phyloP scores from a whole-genome alignment of 2,797 vertebrate genomes.

The Linurgus olivaceus region DNA sequence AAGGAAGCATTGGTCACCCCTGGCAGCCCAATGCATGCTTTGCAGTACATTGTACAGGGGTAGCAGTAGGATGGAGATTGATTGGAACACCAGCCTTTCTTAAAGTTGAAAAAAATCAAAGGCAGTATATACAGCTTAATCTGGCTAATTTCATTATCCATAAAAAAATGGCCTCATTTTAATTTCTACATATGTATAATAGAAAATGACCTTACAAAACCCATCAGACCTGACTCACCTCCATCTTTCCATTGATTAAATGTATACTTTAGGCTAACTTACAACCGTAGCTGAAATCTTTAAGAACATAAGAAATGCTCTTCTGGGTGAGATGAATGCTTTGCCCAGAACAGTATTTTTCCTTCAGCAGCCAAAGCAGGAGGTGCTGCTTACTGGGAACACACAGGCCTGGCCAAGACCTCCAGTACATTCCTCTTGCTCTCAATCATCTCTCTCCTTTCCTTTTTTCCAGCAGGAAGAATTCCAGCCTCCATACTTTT shows the following conservation, averaged over 20 bases:
- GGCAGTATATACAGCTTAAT: background rate
- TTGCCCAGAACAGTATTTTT: background rate
- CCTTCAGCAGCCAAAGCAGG: background rate
- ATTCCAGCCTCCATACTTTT: background rate
- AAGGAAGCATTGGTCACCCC: background rate
- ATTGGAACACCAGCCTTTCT: background rate
- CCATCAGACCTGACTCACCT: background rate
- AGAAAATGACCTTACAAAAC: background rate
- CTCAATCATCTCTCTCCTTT: background rate
- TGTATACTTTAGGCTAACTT: background rate
- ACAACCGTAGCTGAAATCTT: background rate
- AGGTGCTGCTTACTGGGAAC: background rate
- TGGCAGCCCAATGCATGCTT: background rate
- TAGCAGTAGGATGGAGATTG: background rate
- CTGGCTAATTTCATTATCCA: background rate
- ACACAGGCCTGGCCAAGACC: background rate
- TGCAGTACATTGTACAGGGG: accelerated
- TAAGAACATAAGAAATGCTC: background rate
- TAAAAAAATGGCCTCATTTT: background rate
- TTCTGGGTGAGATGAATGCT: background rate
- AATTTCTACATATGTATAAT: background rate
- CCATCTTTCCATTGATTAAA: background rate
- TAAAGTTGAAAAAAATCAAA: background rate
- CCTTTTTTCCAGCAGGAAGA: background rate
- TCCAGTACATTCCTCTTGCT: background rate